Conservation (phyloP, 2,888 invertebrate species). For the Ennomos erosarius region DNA sequence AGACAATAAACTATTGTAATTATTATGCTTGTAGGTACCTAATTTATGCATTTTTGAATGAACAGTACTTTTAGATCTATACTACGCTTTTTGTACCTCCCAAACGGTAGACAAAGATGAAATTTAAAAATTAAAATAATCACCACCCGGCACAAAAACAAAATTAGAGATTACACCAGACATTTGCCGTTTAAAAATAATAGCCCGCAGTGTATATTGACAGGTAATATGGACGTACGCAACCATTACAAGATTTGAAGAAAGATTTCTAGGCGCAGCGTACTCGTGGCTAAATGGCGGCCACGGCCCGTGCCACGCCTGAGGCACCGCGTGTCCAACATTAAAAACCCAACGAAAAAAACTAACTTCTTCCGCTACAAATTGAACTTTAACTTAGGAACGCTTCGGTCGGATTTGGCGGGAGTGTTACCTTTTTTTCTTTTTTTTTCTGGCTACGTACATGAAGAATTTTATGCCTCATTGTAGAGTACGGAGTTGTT, state of each 20-base stretch:
- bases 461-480: slow-evolving; percentile 53
- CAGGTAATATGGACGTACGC: slow-evolving; percentile 60
- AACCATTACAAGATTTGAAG: slow-evolving; percentile 50
- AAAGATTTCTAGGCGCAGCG: slow-evolving; percentile 37
- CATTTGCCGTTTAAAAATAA: slow-evolving; percentile 49
- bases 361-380: slow-evolving; percentile 26
- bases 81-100: not conserved
- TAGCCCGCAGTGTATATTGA: slow-evolving; percentile 57
- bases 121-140: slow-evolving; percentile 32
- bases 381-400: slow-evolving; percentile 34
- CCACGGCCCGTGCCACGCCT: slow-evolving; percentile 54
- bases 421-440: slow-evolving; percentile 34
- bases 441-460: slow-evolving; percentile 40
- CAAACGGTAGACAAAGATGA: slow-evolving; percentile 11
- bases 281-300: slow-evolving; percentile 38
- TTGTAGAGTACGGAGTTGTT: slow-evolving; percentile 51
- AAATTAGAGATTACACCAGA: slow-evolving; percentile 37
- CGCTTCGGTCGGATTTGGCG: slow-evolving; percentile 13
- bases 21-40: no score
- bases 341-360: slow-evolving; percentile 38
- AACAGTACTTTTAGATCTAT: not conserved
- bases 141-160: slow-evolving; percentile 26
- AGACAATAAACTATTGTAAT: no score
- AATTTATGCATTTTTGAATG: no score
- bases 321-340: slow-evolving; percentile 44